Evolutionary conservation across 2,797 vertebrate species (phyloP), one percentile per base, ranked within the genome.

Genomic region (Acanthopagrus latus): DNA sequence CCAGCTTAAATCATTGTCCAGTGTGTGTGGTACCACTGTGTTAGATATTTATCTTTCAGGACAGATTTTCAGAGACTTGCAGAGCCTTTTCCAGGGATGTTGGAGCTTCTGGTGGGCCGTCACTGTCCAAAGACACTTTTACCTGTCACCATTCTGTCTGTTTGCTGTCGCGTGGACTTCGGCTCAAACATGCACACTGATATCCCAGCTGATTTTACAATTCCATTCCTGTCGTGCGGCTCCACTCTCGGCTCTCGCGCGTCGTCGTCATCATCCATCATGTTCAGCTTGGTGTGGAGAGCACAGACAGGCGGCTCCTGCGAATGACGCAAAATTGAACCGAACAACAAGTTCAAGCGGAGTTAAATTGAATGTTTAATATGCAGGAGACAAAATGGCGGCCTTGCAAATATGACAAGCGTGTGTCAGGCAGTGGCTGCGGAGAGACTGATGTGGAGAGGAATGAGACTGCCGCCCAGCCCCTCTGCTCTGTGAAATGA

Each of bases 401-500:
- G 18, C 47, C 16, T 67, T 41, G 50, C 58, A 78, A 71, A 80
- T 59, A 43, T 70, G 44, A 72, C 57, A 54, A 54, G 62, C 3
- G 4, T 20, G 44, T 65, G 58, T 71, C 41, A 57, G 77, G 55
- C 46, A 46, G 64, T 41, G 20, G 51, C 57, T 78, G 60, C 60
- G 54, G 50, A 52, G 20, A 64, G 27, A 71, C 23, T 57, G 63
- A 59, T 55, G 60, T 55, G 11, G 27, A 67, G 54, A 72, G 52
- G 60, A 76, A 70, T 21, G 44, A 59, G 71, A 54, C 0, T 3
- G 46, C 48, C 7, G 52, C 56, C 51, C 41, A 38, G 68, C 55
- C 58, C 64, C 67, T 81, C 64, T 74, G 48, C 20, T 75, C 58
- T 81, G 54, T 60, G 65, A 57, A 54, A 55, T 87, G 81, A 85